These are phyloP conservation scores for Amphiprion clarkii DNA, from an alignment of 2,797 vertebrate species.

Conservation along the genomic window DNA sequence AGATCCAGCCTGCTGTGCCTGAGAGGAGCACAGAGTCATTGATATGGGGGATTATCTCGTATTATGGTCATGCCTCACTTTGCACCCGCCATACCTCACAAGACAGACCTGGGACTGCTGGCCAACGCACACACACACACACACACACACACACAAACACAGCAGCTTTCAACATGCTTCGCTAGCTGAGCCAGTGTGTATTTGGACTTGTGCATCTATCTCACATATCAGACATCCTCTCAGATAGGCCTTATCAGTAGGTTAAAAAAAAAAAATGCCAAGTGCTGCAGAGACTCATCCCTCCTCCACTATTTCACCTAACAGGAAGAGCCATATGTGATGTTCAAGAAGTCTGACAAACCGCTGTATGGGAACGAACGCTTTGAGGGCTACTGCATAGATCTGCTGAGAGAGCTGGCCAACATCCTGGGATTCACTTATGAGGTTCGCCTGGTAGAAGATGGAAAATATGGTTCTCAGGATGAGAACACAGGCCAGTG, in stretches of 20 bases:
- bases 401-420: slow-evolving; percentile 94
- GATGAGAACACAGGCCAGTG: slow-evolving; percentile 96
- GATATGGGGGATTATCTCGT: slow-evolving; percentile 80
- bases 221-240: slow-evolving; percentile 50
- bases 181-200: slow-evolving; percentile 27
- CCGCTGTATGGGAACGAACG: slow-evolving; percentile 97
- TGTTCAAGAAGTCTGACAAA: slow-evolving; percentile 99
- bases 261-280: slow-evolving; percentile 42
- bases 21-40: slow-evolving; percentile 66
- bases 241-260: slow-evolving; percentile 53
- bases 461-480: slow-evolving; percentile 95
- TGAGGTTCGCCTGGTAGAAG: slow-evolving; percentile 95
- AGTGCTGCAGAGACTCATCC: slow-evolving; percentile 47
- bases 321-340: slow-evolving; percentile 98
- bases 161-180: slow-evolving; percentile 26
- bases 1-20: slow-evolving; percentile 56
- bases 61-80: slow-evolving; percentile 74
- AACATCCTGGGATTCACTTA: slow-evolving; percentile 96
- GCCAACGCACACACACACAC: slow-evolving; percentile 29
- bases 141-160: slow-evolving; percentile 26
- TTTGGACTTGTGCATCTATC: slow-evolving; percentile 38
- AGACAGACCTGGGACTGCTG: slow-evolving; percentile 35
- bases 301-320: slow-evolving; percentile 38
- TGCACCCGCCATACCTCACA: slow-evolving; percentile 50
- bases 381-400: slow-evolving; percentile 98